Conservation (phyloP, 2,113 vertebrate species). For the Ameiurus melas region DNA sequence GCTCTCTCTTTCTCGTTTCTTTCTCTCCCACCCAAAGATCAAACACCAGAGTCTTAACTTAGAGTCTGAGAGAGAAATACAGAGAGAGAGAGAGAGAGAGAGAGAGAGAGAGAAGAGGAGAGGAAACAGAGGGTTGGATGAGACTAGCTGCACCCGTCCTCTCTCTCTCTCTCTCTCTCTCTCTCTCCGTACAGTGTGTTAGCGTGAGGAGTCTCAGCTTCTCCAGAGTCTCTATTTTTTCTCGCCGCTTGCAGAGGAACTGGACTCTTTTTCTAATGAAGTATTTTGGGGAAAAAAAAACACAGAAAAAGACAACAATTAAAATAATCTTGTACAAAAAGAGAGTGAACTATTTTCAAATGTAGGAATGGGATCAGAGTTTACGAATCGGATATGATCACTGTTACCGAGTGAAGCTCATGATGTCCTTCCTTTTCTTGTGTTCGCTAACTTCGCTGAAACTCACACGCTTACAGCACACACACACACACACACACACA, state of each 20-base stretch:
- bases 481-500: conserved; percentile 40
- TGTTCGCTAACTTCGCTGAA: conserved; percentile 73
- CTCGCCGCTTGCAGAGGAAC: conserved; percentile 69
- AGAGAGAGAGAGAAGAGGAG: background rate
- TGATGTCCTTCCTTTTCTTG: conserved; percentile 65
- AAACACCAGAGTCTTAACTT: conserved; percentile 25
- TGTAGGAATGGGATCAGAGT: conserved; percentile 58
- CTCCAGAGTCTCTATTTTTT: conserved; percentile 80
- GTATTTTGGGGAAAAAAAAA: conserved; percentile 74
- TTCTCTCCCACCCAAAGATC: conserved; percentile 18
- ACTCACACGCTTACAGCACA: conserved; percentile 69
- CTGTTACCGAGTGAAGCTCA: conserved; percentile 63
- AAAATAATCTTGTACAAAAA: conserved; percentile 47
- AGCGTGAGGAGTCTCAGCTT: conserved; percentile 60
- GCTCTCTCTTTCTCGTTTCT: background rate
- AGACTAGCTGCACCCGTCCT: background rate
- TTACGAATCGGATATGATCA: conserved; percentile 63
- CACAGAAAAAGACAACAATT: conserved; percentile 43
- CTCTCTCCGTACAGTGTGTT: conserved; percentile 18
- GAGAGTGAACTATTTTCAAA: conserved; percentile 74
- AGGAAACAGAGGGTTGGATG: background rate
- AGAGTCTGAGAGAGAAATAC: background rate
- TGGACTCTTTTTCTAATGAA: conserved; percentile 69
- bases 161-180: conserved; percentile 7
- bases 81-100: conserved; percentile 43